These are phyloP conservation scores for Alligator sinensis DNA, from an alignment of 2,113 vertebrate genomes.

Conservation along the genomic window DNA sequence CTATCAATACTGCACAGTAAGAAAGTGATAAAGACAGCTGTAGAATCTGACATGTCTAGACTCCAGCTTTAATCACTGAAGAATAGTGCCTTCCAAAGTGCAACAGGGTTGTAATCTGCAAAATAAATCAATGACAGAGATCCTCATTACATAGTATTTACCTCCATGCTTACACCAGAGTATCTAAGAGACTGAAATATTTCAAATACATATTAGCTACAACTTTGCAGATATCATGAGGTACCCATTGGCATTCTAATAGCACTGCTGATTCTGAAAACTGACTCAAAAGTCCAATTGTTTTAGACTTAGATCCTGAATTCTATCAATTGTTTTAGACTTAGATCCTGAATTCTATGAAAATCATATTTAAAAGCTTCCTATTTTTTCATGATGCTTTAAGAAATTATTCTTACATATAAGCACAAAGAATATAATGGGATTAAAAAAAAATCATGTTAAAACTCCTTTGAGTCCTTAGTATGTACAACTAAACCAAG, in stretches of 20 bases:
- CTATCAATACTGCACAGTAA: not conserved
- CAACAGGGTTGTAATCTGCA: not conserved
- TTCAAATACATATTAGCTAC: not conserved
- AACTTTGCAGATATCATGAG: not conserved
- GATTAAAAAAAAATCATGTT: not conserved
- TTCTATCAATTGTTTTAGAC: not conserved
- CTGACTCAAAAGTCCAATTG: not conserved
- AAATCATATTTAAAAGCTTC: not conserved
- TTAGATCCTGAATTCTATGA: not conserved
- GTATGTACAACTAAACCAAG: not conserved
- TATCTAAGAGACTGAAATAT: slow-evolving; percentile 4
- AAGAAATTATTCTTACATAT: not conserved
- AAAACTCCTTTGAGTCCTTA: not conserved
- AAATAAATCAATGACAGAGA: slow-evolving; percentile 21
- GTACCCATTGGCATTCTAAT: slow-evolving; percentile 17
- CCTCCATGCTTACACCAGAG: slow-evolving; percentile 18
- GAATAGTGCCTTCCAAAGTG: not conserved
- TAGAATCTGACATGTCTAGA: not conserved
- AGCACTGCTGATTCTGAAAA: not conserved
- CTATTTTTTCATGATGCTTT: not conserved
- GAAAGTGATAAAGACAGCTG: not conserved
- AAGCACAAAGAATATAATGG: not conserved
- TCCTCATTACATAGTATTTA: slow-evolving; percentile 62
- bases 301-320: not conserved
- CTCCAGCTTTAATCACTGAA: slow-evolving; percentile 8